phyloP scores from a whole-genome alignment of 2,888 invertebrate genomes.

The Scelioninae gen. 1 region DNA sequence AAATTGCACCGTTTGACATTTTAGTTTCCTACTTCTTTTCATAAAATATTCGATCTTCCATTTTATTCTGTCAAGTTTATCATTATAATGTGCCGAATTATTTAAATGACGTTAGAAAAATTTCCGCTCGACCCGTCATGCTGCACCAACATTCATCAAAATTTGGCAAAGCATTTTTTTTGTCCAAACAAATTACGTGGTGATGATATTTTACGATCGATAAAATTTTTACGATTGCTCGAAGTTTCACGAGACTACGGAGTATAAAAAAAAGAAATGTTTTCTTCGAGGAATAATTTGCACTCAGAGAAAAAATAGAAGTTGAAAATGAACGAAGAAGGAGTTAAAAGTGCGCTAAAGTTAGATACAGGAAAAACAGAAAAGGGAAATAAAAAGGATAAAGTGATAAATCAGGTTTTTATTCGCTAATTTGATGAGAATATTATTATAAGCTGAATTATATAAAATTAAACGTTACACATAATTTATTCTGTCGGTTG shows the following conservation, averaged over 20 bases:
- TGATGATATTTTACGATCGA: slow-evolving; percentile 31
- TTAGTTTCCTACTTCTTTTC: not conserved
- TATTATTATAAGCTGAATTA: too few relatives aligned
- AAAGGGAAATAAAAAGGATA: not conserved
- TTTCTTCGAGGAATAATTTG: slow-evolving; percentile 4
- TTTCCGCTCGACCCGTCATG: not conserved
- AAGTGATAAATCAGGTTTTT: not conserved
- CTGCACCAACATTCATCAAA: slow-evolving; percentile 1
- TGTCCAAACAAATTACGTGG: slow-evolving; percentile 14
- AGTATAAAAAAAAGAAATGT: slow-evolving; percentile 4
- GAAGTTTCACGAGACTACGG: slow-evolving; percentile 19
- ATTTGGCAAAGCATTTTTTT: slow-evolving; percentile 27
- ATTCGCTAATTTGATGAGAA: too few relatives aligned
- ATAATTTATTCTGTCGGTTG: too few relatives aligned
- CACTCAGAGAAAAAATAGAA: not conserved
- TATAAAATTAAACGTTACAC: too few relatives aligned
- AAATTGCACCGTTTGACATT: too few relatives aligned
- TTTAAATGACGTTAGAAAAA: not conserved
- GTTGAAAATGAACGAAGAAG: not conserved
- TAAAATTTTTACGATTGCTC: slow-evolving; percentile 32
- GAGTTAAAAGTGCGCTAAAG: not conserved
- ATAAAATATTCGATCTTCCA: not conserved
- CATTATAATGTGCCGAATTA: not conserved
- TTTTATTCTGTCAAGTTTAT: slow-evolving; percentile 1
- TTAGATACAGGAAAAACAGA: not conserved